A percentile compares a stretch with the other conserved stretches of the same genome.
Evolutionary conservation across 2,888 invertebrate genomes (phyloP).

Genomic region (Flabesymbios commensalis): DNA sequence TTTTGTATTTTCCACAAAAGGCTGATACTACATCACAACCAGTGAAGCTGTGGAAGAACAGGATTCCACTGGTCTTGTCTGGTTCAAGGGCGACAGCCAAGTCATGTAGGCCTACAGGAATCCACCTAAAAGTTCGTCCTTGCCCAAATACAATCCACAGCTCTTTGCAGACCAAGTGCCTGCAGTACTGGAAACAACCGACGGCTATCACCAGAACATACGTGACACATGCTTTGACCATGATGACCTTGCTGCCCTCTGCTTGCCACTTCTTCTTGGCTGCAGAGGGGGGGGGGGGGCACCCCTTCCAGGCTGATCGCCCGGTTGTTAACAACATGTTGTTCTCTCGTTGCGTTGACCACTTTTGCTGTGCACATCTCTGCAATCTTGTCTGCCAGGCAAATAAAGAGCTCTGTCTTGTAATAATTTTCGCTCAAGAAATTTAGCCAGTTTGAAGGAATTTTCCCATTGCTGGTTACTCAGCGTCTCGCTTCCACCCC

Average conservation of each 20-base stretch:
- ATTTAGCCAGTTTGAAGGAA: background rate
- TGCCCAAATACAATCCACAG: slow-evolving; percentile 35
- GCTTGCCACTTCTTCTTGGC: slow-evolving; percentile 32
- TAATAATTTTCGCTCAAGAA: background rate
- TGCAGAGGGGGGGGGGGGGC: slow-evolving; percentile 24
- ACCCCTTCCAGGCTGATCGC: slow-evolving; percentile 1
- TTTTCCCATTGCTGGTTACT: background rate
- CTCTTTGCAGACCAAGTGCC: slow-evolving; percentile 20
- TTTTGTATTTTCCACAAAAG: slow-evolving; percentile 35
- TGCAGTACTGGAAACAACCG: slow-evolving; percentile 4
- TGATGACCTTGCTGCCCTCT: slow-evolving; percentile 13
- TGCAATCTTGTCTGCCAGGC: slow-evolving; percentile 26
- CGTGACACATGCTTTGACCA: slow-evolving; percentile 18
- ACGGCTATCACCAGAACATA: slow-evolving; percentile 18
- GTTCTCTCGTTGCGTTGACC: slow-evolving; percentile 27
- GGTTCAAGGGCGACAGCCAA: slow-evolving; percentile 20
- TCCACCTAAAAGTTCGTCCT: slow-evolving; percentile 23
- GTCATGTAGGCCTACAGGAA: slow-evolving; percentile 35
- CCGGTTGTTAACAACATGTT: slow-evolving; percentile 18
- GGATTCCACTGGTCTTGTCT: slow-evolving; percentile 25
- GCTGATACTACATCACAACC: slow-evolving; percentile 36
- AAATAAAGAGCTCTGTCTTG: slow-evolving; percentile 24
- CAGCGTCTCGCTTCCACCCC: background rate
- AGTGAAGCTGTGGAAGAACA: slow-evolving; percentile 38
- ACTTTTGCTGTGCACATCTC: slow-evolving; percentile 7